Conservation (phyloP, 2,113 vertebrate species). For the Fregetta grallaria region DNA sequence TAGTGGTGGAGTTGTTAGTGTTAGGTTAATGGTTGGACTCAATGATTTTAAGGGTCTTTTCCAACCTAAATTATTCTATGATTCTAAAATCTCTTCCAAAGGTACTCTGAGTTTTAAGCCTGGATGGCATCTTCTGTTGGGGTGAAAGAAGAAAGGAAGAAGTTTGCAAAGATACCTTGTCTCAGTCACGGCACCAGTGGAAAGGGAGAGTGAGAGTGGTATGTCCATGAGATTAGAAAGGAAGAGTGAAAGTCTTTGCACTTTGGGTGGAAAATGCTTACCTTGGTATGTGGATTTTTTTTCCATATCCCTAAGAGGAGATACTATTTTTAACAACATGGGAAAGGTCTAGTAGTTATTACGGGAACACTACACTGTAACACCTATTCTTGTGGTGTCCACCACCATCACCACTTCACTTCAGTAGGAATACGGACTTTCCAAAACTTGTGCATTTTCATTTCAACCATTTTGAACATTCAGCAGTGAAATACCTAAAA, state of each 20-base stretch:
- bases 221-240: not conserved
- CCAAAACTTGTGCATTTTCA: not conserved
- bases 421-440: not conserved
- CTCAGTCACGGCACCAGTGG: not conserved
- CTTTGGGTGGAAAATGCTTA: not conserved
- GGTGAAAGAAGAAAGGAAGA: not conserved
- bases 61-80: too few relatives aligned
- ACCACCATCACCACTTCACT: not conserved
- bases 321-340: not conserved
- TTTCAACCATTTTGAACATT: not conserved
- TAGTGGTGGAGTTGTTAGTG: too few relatives aligned
- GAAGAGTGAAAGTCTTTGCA: not conserved
- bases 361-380: accelerated
- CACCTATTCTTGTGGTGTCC: not conserved
- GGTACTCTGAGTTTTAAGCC: not conserved
- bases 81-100: not conserved
- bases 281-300: not conserved
- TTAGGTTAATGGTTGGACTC: too few relatives aligned
- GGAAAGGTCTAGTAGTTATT: not conserved
- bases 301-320: not conserved
- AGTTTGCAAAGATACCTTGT: not conserved
- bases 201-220: not conserved
- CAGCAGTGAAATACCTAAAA: not conserved
- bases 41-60: too few relatives aligned
- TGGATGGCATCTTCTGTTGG: not conserved